Base-by-base conservation (phyloP, 2,888 invertebrate species). In the Eristalis pertinax region DNA sequence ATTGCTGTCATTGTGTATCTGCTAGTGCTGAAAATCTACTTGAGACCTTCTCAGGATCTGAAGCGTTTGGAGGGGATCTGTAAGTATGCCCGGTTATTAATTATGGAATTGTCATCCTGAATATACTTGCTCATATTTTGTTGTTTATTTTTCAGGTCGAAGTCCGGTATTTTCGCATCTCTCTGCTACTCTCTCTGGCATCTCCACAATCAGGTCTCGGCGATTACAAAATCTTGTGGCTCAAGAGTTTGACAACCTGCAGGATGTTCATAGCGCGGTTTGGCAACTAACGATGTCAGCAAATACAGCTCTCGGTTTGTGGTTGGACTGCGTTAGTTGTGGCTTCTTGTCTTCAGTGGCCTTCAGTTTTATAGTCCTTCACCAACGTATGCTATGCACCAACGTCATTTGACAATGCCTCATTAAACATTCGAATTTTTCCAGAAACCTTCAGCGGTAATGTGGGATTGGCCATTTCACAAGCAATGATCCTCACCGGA, bases 111-210 rank as follows among this genome's bases (percentile, higher is more conserved):
- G 4, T 32, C 4, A 5, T 29, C 4, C 0, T 29, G 29, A 29
- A 4, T 4, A 4, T 4, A 29, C 29, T 29, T 5, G 1, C 32
- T 32, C 15, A 63, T 19, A 5, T 26, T 7, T 5, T 38, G 41
- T 7, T 24, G 24, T 58, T 56, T 19, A 22, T 56, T 38, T 35
- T 35, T 19, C 15, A 91, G 97, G 96, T 79, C 95, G 97, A 86
- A 98, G 98, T 93, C 98, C 99, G 0, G 97, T 99, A 0, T 98
- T 98, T 92, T 97, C 98, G 0, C 98, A 98, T 91, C 95, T 98
- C 89, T 96, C 96, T n/a, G 96, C 98, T 0, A 96, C 97, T 0
- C 93, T 99, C 8, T 95, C 96, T 84, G 99, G 99, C 1, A 94
- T 99, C 38, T 95, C 96, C 50, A 98, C 98, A 0, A 98, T 99